Evolutionary conservation across 2,113 vertebrate species (phyloP).

Genomic region (Barnardius zonarius): DNA sequence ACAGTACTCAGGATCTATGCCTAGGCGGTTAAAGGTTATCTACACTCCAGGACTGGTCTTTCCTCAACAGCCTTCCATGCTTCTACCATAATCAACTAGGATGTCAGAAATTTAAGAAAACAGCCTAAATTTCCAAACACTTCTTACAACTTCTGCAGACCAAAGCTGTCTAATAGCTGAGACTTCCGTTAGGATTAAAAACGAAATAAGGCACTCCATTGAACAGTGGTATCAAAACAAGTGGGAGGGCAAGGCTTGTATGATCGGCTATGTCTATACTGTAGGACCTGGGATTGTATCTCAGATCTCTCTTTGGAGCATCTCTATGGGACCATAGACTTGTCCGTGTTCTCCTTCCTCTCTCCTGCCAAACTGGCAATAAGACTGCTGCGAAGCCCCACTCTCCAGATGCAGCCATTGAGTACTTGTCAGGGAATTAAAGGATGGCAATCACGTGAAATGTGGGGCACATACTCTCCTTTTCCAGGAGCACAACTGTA

Average conservation of each 20-base stretch:
- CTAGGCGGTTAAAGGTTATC: neutral
- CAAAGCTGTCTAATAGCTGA: neutral
- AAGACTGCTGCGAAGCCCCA: neutral
- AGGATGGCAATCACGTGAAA: neutral
- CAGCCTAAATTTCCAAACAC: neutral
- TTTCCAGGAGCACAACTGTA: neutral
- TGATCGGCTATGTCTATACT: neutral
- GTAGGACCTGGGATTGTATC: neutral
- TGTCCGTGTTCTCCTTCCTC: neutral
- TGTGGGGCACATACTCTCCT: neutral
- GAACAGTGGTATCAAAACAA: neutral
- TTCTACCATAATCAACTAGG: neutral
- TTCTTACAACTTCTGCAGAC: neutral
- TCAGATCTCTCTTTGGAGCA: neutral
- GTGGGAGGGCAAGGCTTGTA: neutral
- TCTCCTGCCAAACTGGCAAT: neutral
- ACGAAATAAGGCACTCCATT: neutral
- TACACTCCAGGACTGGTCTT: neutral
- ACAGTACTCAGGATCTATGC: neutral
- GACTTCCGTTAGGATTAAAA: neutral
- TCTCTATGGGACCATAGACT: neutral
- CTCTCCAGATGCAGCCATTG: accelerated
- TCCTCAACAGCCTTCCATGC: neutral
- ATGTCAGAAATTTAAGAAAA: neutral
- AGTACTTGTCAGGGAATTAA: neutral